These are phyloP conservation scores for Neoarius graeffei DNA, from an alignment of 2,113 vertebrate genomes.

Conservation along the genomic window DNA sequence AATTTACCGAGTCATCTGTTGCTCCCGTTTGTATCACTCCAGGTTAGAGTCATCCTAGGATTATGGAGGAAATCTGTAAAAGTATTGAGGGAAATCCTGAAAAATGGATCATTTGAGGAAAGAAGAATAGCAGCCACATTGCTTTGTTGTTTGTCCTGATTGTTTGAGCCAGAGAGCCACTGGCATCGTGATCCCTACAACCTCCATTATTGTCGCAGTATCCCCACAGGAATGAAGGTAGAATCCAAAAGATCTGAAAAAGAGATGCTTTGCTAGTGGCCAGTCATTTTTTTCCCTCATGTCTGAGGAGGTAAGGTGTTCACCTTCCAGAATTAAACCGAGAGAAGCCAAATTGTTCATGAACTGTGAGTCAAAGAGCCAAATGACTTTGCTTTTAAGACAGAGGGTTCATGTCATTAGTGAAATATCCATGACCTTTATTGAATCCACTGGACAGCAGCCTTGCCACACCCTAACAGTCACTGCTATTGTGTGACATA, in stretches of 20 bases:
- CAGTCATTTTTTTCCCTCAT: background rate
- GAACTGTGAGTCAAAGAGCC: background rate
- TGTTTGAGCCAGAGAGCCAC: background rate
- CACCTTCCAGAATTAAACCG: background rate
- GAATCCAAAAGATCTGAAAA: background rate
- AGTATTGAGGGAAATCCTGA: background rate
- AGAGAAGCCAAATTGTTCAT: background rate
- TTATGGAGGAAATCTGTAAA: background rate
- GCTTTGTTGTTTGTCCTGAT: background rate
- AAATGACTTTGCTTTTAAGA: background rate
- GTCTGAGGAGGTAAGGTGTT: background rate
- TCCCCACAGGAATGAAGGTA: background rate
- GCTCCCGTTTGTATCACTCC: background rate
- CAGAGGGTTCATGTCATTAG: background rate
- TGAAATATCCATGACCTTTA: background rate
- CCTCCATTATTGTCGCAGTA: background rate
- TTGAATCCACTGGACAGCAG: background rate
- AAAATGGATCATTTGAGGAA: background rate
- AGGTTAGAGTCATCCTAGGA: background rate
- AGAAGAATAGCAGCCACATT: background rate
- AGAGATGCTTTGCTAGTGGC: background rate
- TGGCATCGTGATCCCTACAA: background rate
- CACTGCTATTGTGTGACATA: background rate
- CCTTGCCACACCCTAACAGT: background rate
- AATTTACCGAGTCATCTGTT: background rate